Percentiles rank a stretch among this genome's conserved stretches.
Evolutionary conservation across 2,888 invertebrate genomes (phyloP).

Genomic region (Hanleya hanleyi): DNA sequence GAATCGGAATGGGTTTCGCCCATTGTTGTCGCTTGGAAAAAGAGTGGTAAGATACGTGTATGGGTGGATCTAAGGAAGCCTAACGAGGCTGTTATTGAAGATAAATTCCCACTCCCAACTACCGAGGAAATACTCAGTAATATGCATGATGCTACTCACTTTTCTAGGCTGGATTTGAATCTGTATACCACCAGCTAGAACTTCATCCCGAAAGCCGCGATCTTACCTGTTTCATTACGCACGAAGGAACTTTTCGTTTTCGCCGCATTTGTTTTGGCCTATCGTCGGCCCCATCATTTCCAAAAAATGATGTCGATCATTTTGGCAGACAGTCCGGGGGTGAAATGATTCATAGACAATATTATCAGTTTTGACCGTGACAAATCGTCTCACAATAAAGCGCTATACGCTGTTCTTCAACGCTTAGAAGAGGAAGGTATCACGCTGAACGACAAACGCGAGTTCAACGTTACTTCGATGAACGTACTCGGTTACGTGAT

Average conservation of each 20-base stretch:
- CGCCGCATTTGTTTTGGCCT: constrained; percentile 27
- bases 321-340: constrained; percentile 27
- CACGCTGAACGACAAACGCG: constrained; percentile 40
- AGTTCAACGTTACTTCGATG: constrained; percentile 24
- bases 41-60: constrained; percentile 14
- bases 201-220: constrained; percentile 13
- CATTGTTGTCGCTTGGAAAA: constrained; percentile 24
- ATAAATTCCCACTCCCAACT: constrained; percentile 14
- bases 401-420: constrained; percentile 17
- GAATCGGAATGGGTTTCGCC: background rate
- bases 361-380: constrained; percentile 27
- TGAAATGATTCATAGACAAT: constrained; percentile 40
- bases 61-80: constrained; percentile 28
- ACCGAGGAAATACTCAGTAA: constrained; percentile 33
- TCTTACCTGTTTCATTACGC: constrained; percentile 35
- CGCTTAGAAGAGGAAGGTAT: constrained; percentile 26
- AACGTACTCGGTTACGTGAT: constrained; percentile 33
- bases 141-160: constrained; percentile 27
- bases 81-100: constrained; percentile 16
- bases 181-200: constrained; percentile 42
- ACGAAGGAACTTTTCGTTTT: constrained; percentile 33
- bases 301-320: constrained; percentile 30
- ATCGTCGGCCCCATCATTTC: constrained; percentile 20
- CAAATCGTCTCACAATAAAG: constrained; percentile 30
- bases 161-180: constrained; percentile 38